Conservation (phyloP, 2,888 invertebrate genomes). For the Heliconius ethilla region DNA sequence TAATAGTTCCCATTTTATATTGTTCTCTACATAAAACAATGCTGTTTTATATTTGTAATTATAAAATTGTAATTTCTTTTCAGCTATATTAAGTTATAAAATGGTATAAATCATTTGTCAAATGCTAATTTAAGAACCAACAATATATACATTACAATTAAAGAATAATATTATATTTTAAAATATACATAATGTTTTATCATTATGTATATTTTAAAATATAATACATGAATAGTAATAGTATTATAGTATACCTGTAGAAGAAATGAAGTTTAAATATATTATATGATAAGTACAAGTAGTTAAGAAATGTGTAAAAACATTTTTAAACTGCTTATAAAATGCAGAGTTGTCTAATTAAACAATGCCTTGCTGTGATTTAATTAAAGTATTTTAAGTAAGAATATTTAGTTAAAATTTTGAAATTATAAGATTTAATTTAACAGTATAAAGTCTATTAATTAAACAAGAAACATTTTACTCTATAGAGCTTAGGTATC, state of each 20-base stretch:
- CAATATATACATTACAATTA: not conserved
- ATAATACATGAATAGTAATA: not conserved
- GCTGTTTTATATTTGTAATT: not conserved
- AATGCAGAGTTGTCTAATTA: not conserved
- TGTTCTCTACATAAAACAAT: not conserved
- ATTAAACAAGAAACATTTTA: no score
- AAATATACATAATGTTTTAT: no score
- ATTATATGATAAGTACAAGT: not conserved
- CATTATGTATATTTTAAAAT: not conserved
- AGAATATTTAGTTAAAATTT: not conserved
- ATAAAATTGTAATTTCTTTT: not conserved
- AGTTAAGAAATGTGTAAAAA: slow-evolving; percentile 1
- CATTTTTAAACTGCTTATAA: not conserved
- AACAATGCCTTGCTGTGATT: not conserved
- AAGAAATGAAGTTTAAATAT: not conserved
- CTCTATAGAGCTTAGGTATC: no score
- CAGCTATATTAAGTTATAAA: not conserved
- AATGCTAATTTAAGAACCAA: not conserved
- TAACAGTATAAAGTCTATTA: not conserved
- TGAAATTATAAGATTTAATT: not conserved
- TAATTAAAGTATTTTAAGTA: not conserved
- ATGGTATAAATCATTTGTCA: not conserved
- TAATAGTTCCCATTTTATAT: no score
- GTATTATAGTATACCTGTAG: not conserved
- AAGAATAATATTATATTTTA: no score